Percentiles rank a stretch among this genome's conserved stretches.
Evolutionary conservation across 2,113 vertebrate species (phyloP).

Genomic region (Cricetomys ansorgei): DNA sequence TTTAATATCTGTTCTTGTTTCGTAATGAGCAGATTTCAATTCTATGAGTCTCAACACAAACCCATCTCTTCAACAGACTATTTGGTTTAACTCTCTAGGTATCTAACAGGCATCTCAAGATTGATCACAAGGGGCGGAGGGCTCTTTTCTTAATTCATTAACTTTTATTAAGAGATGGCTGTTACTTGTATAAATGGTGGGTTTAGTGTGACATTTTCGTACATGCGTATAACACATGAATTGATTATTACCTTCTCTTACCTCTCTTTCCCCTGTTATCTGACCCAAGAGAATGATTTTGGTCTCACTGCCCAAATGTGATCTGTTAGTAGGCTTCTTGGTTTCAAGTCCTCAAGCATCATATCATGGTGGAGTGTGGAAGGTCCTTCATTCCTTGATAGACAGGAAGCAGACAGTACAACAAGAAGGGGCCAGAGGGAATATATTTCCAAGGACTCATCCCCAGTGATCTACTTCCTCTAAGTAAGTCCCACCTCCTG

Average conservation of each 20-base stretch:
- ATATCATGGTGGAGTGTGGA: background rate
- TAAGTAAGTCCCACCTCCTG: background rate
- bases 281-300: background rate
- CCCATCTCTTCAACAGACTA: too few relatives aligned
- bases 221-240: background rate
- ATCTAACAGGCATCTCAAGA: background rate
- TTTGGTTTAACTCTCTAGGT: background rate
- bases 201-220: background rate
- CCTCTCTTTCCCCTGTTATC: background rate
- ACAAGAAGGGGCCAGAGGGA: background rate
- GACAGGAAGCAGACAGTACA: background rate
- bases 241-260: background rate
- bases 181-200: background rate
- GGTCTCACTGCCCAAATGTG: too few relatives aligned
- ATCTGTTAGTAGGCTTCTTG: background rate
- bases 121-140: background rate
- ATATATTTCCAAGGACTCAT: background rate
- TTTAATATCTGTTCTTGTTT: background rate
- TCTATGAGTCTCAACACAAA: background rate
- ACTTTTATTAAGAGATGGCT: background rate
- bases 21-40: background rate
- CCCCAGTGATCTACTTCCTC: background rate
- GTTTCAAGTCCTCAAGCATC: background rate
- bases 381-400: background rate
- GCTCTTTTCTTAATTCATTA: background rate